A percentile compares a stretch with the other conserved stretches of the same genome.
phyloP scores from a whole-genome alignment of 2,113 vertebrate species.

The Calyptomena viridis region DNA sequence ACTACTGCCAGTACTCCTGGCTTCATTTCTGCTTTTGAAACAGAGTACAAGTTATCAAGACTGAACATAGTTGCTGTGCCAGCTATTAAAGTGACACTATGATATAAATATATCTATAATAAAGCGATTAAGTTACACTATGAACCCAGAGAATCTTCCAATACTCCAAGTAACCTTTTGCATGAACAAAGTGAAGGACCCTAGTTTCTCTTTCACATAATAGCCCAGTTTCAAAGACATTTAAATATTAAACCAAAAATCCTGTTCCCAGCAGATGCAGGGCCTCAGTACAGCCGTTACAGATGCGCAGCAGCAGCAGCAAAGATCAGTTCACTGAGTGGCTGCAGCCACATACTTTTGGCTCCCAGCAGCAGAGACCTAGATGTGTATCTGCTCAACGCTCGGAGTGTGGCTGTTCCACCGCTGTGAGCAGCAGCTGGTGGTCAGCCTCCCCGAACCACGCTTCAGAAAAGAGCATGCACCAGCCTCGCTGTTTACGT shows the following conservation, averaged over 20 bases:
- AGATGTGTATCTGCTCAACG: constrained; percentile 53
- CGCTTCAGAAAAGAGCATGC: background rate
- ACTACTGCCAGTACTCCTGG: background rate
- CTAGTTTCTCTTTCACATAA: background rate
- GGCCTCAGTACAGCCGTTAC: background rate
- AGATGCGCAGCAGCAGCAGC: background rate
- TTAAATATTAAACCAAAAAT: background rate
- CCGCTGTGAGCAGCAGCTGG: constrained; percentile 27
- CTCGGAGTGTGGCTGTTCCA: background rate
- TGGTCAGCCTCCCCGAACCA: constrained; percentile 28
- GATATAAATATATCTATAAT: background rate
- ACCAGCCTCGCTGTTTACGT: background rate
- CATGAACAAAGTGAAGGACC: background rate
- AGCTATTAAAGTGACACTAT: background rate
- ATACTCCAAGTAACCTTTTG: background rate
- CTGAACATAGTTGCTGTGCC: background rate
- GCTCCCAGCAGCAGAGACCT: fast-evolving
- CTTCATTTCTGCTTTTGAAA: background rate
- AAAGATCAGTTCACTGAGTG: background rate
- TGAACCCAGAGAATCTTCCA: background rate
- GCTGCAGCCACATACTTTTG: background rate
- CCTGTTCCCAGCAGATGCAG: background rate
- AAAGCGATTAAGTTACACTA: background rate
- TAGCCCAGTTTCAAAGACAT: background rate
- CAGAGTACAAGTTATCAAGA: background rate